Conservation (phyloP, 2,113 vertebrate species). For the Vulpes lagopus region DNA sequence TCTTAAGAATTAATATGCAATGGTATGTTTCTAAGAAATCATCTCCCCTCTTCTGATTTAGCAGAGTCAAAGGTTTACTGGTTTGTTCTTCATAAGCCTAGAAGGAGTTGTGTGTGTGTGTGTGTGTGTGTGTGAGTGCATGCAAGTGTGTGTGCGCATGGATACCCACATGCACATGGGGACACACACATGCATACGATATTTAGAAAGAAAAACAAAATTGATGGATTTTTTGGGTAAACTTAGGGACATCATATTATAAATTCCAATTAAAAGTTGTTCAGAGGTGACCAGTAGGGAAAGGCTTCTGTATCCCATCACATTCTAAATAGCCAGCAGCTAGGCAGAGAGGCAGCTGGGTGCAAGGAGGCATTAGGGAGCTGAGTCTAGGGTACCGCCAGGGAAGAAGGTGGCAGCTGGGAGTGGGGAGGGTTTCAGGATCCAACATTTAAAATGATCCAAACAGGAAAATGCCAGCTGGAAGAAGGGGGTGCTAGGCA, state of each 20-base stretch:
- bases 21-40: conserved; percentile 48
- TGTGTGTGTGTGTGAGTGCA: too few species aligned
- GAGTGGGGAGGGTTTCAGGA: conserved; percentile 74
- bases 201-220: conserved; percentile 52
- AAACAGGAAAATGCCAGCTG: conserved; percentile 80
- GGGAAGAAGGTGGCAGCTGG: conserved; percentile 80
- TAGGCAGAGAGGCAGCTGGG: conserved; percentile 80
- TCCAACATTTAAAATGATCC: conserved; percentile 74
- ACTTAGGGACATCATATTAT: conserved; percentile 46
- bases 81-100: conserved; percentile 40
- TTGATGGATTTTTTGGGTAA: conserved; percentile 42
- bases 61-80: neutral
- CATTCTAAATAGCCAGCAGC: conserved; percentile 50
- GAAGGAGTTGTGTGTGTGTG: neutral
- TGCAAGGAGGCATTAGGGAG: conserved; percentile 76
- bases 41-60: conserved; percentile 37
- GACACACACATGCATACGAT: neutral
- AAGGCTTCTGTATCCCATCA: conserved; percentile 72
- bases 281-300: conserved; percentile 71
- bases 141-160: neutral
- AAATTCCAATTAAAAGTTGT: conserved; percentile 69
- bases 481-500: conserved; percentile 73
- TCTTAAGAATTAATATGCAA: conserved; percentile 15
- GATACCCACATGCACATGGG: neutral
- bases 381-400: conserved; percentile 69